Evolutionary conservation across 1,140 invertebrate genomes (phyloP).

Genomic region (Acromyrmex echinatior): DNA sequence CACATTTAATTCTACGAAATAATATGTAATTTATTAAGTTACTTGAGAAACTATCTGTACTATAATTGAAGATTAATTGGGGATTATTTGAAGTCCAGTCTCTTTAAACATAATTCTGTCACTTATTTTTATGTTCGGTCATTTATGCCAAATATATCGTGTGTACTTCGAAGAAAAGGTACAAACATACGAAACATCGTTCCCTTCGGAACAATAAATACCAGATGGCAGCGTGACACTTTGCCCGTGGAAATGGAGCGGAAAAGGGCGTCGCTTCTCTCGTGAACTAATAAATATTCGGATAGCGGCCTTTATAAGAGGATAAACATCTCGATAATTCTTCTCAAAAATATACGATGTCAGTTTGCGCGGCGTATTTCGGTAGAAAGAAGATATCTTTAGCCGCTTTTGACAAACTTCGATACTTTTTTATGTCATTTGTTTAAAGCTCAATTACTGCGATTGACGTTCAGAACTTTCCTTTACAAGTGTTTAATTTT

Average conservation of each 20-base stretch:
- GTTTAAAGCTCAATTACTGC: background rate
- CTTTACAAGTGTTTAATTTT: slow-evolving; percentile 7
- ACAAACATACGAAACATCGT: slow-evolving; percentile 12
- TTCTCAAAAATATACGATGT: slow-evolving; percentile 50
- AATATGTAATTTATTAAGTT: background rate
- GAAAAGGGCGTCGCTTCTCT: slow-evolving; percentile 49
- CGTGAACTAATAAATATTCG: slow-evolving; percentile 78
- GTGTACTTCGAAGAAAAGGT: background rate
- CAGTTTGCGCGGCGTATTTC: slow-evolving; percentile 36
- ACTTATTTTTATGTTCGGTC: background rate
- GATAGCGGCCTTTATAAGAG: slow-evolving; percentile 71
- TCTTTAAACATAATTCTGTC: background rate
- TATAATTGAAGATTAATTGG: background rate
- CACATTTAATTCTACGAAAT: background rate
- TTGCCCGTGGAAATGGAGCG: slow-evolving; percentile 52
- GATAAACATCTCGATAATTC: slow-evolving; percentile 81
- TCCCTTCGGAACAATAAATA: slow-evolving; percentile 57
- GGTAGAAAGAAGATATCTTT: slow-evolving; percentile 59
- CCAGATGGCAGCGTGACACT: slow-evolving; percentile 42
- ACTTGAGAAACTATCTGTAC: background rate
- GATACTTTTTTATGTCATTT: slow-evolving; percentile 38
- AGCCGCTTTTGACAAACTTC: slow-evolving; percentile 31
- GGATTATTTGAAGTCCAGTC: background rate
- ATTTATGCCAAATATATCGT: slow-evolving; percentile 12
- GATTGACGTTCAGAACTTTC: background rate